Conservation (phyloP, 2,113 vertebrate species). For the Gymnocephalus cernua region DNA sequence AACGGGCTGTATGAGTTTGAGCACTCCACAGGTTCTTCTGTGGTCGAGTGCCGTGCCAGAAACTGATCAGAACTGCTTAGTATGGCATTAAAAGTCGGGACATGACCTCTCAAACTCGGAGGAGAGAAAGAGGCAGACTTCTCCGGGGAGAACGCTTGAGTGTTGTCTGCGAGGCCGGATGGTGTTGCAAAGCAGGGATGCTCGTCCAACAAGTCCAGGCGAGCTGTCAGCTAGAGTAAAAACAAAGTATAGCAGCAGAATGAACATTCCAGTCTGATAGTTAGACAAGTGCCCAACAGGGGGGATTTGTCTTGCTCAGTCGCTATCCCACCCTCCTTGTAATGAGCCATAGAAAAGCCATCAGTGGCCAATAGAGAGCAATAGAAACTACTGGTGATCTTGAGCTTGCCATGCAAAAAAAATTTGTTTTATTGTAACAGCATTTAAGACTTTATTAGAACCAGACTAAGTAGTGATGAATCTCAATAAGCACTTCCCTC, state of each 20-base stretch:
- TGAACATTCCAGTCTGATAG: constrained; percentile 60
- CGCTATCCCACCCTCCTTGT: constrained; percentile 50
- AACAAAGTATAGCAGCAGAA: constrained; percentile 58
- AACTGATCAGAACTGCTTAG: constrained; percentile 56
- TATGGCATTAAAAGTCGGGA: constrained; percentile 48
- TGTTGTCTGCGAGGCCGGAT: constrained; percentile 54
- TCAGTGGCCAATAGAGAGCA: constrained; percentile 60
- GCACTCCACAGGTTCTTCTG: constrained; percentile 44
- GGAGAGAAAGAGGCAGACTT: constrained; percentile 51
- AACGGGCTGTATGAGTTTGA: constrained; percentile 47
- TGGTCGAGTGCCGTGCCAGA: constrained; percentile 34
- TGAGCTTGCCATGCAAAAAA: constrained; percentile 38
- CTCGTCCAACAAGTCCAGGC: constrained; percentile 78
- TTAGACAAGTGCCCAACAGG: constrained; percentile 64
- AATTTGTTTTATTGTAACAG: constrained; percentile 54
- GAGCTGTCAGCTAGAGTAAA: constrained; percentile 78
- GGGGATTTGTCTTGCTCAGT: constrained; percentile 55
- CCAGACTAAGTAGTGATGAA: constrained; percentile 44
- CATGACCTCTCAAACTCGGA: constrained; percentile 53
- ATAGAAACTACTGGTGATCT: constrained; percentile 61
- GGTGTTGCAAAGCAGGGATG: constrained; percentile 60
- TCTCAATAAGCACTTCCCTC: constrained; percentile 40
- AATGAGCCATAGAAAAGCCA: constrained; percentile 71
- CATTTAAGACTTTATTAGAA: constrained; percentile 64
- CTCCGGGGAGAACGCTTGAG: constrained; percentile 63